Evolutionary conservation across 2,113 vertebrate genomes (phyloP), one percentile per base, ranked within the genome.

Genomic region (Eretmochelys imbricata): DNA sequence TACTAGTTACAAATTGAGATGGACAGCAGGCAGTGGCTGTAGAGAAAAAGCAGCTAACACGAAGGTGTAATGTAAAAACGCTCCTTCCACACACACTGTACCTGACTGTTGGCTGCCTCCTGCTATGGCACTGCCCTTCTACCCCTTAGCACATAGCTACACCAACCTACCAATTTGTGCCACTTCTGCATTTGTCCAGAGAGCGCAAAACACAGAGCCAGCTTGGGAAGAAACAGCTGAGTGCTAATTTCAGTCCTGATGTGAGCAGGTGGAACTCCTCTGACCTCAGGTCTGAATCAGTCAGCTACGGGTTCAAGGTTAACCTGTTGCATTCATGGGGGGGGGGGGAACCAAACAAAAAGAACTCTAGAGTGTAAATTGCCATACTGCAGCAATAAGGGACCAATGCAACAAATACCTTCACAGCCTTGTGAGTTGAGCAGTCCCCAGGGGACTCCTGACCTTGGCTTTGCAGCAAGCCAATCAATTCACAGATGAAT

Each of bases 1-100:
- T 5, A 4, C 89, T 89, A 76, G 24, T 87, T 87, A 89, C 69
- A 93, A 96, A 95, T 88, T 82, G 92, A 93, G 80, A 17, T 11
- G 35, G 10, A 2, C 91, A 89, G 75, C 50, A 62, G 93, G 29
- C 3, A 69, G 57, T 0, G 1, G 76, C 48, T 85, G 20, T 10
- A 31, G 62, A 10, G 4, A 38, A 87, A 91, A 95, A 92, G 65
- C 72, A 91, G 88, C 81, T 69, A 54, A 92, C 19, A 42, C 3
- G 2, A 75, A 92, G 19, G 12, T 87, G 3, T 54, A 51, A 87
- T 75, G 46, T 16, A 81, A 25, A 82, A 8, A 7, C 3, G 86
- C 38, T 12, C 5, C 85, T 92, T 94, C 82, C 69, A 46, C 35
- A n/a, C 35, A 3, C 22, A 46, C 2, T 46, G 38, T 27, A 22